phyloP scores from a whole-genome alignment of 1,140 invertebrate species.

The Drosophila gunungcola region DNA sequence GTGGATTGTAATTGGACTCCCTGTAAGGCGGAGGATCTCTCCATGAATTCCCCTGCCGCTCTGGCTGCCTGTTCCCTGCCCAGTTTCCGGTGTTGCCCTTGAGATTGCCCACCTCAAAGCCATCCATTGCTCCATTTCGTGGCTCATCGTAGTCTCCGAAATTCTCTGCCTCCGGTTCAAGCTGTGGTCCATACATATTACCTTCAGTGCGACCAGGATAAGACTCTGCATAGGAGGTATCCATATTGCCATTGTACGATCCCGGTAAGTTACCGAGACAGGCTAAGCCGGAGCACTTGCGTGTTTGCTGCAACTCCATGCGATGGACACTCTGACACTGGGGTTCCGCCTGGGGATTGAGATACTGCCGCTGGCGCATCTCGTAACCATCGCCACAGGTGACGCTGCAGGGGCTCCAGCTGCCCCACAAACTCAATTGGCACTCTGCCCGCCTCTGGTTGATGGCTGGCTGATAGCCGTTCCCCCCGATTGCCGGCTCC shows the following conservation, averaged over 20 bases:
- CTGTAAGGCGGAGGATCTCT: neutral
- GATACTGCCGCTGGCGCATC: conserved; percentile 56
- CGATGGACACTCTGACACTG: conserved; percentile 60
- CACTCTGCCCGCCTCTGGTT: conserved; percentile 86
- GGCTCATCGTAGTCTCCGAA: conserved; percentile 33
- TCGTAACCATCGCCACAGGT: conserved; percentile 86
- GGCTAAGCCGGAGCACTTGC: conserved; percentile 36
- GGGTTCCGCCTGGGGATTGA: conserved; percentile 47
- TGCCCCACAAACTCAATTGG: conserved; percentile 88
- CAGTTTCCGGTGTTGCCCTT: conserved; percentile 38
- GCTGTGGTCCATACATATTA: conserved; percentile 9
- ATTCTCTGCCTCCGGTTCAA: conserved; percentile 17
- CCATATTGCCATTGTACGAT: conserved; percentile 17
- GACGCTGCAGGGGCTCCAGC: conserved; percentile 91
- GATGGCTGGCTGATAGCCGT: neutral
- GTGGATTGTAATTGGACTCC: conserved; percentile 3
- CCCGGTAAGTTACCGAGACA: conserved; percentile 54
- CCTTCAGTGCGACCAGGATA: neutral
- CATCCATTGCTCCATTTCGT: neutral
- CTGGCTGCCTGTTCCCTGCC: conserved; percentile 15
- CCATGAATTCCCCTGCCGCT: conserved; percentile 14
- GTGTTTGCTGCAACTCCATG: conserved; percentile 49
- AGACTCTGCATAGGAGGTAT: conserved; percentile 23
- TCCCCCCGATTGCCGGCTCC: conserved; percentile 15
- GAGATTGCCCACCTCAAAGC: conserved; percentile 54